Percentiles rank a stretch among this genome's conserved stretches.
These are phyloP conservation scores for Bemisia tabaci DNA, from an alignment of 1,140 invertebrate species.

Conservation along the genomic window DNA sequence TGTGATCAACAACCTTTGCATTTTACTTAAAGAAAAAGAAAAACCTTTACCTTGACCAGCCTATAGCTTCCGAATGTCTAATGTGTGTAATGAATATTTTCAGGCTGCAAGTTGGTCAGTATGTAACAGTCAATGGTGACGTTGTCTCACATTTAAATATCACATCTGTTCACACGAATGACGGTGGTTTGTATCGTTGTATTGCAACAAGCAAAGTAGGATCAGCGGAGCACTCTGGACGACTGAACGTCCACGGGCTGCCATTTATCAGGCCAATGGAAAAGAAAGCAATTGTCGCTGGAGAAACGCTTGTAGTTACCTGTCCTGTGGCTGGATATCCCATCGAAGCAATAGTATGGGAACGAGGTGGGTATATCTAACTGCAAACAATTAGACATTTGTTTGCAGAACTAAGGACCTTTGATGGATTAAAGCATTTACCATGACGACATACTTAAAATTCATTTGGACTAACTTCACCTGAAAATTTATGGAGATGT, in stretches of 20 bases:
- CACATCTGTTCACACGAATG: constrained; percentile 77
- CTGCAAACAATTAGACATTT: constrained; percentile 7
- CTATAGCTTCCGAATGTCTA: too few species aligned
- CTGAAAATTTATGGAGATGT: too few species aligned
- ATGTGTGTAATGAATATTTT: too few species aligned
- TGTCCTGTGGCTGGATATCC: constrained; percentile 92
- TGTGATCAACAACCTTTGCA: too few species aligned
- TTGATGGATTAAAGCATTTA: too few species aligned
- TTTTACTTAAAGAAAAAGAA: too few species aligned
- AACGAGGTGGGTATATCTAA: constrained; percentile 43
- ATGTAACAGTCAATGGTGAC: constrained; percentile 75
- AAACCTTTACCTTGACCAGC: too few species aligned
- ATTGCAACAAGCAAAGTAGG: constrained; percentile 85
- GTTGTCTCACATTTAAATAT: constrained; percentile 90
- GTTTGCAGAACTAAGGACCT: too few species aligned
- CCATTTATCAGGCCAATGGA: constrained; percentile 83
- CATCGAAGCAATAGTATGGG: constrained; percentile 86
- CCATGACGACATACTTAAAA: too few species aligned
- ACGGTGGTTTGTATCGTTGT: constrained; percentile 87
- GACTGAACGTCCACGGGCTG: constrained; percentile 82
- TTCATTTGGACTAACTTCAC: too few species aligned
- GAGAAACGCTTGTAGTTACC: constrained; percentile 71
- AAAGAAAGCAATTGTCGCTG: constrained; percentile 87
- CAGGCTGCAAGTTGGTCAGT: constrained; percentile 67
- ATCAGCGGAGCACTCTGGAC: constrained; percentile 66